phyloP scores from a whole-genome alignment of 2,113 vertebrate species.

The Ifrita kowaldi region DNA sequence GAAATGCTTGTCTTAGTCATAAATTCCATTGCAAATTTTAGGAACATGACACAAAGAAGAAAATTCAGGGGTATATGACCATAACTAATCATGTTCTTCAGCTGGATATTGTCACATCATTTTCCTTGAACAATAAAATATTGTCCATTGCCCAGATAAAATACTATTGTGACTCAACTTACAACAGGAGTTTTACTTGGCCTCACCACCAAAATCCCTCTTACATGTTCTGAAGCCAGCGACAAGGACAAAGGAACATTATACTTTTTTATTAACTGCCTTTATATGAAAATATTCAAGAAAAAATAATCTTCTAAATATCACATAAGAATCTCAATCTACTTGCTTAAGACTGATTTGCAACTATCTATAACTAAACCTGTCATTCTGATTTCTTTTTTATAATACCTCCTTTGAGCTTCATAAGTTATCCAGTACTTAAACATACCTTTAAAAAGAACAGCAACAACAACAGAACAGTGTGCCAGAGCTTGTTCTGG shows the following conservation, averaged over 20 bases:
- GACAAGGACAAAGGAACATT: constrained; percentile 59
- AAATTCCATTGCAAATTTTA: constrained; percentile 15
- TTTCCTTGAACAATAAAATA: constrained; percentile 27
- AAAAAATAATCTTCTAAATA: background rate
- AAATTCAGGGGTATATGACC: constrained; percentile 34
- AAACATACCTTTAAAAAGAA: background rate
- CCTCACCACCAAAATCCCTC: background rate
- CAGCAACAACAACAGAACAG: background rate
- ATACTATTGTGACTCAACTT: background rate
- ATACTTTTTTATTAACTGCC: constrained; percentile 57
- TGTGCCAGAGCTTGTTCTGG: background rate
- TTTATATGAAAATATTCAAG: constrained; percentile 53
- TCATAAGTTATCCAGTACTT: background rate
- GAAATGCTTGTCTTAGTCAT: constrained; percentile 26
- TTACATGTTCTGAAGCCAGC: constrained; percentile 15
- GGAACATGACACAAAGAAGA: constrained; percentile 29
- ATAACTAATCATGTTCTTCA: constrained; percentile 61
- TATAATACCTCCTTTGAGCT: background rate
- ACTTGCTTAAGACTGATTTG: background rate
- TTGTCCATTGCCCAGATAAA: constrained; percentile 36
- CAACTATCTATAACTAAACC: background rate
- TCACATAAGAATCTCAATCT: background rate
- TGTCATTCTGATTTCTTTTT: background rate
- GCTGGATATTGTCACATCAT: constrained; percentile 7
- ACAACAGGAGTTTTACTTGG: constrained; percentile 20